Evolutionary conservation across 30 jellyfish, hydroid and myxozoan species (phyloP).

Genomic region (Turritopsis rubra): DNA sequence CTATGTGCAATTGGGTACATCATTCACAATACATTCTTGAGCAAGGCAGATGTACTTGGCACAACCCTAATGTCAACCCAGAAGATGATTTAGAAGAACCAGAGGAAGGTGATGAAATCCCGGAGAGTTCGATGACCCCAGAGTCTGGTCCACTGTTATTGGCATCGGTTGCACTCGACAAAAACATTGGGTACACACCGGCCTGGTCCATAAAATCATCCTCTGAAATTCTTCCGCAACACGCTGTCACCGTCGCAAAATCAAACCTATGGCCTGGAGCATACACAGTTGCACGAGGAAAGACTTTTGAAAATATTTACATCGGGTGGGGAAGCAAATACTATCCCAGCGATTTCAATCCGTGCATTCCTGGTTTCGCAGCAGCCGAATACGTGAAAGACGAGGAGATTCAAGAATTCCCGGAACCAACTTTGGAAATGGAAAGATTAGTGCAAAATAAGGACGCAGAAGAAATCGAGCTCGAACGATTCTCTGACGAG

Average conservation of each 20-base stretch:
- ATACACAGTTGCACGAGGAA: neutral
- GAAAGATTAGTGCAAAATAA: neutral
- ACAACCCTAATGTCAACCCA: slow-evolving; percentile 50
- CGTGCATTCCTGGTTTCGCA: neutral
- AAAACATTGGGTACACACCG: neutral
- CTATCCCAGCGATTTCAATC: neutral
- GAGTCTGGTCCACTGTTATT: slow-evolving; percentile 10
- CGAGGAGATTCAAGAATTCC: neutral
- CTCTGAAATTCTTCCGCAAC: neutral
- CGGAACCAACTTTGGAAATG: slow-evolving; percentile 10
- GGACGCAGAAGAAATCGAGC: neutral
- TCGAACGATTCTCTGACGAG: neutral
- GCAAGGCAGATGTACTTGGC: slow-evolving; percentile 88
- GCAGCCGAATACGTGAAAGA: neutral
- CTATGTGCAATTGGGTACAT: slow-evolving; percentile 71
- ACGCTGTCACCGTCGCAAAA: neutral
- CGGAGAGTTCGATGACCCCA: neutral
- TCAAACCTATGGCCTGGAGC: slow-evolving; percentile 31
- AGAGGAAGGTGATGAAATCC: slow-evolving; percentile 35
- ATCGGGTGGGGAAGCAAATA: slow-evolving; percentile 24
- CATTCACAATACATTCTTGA: slow-evolving; percentile 72
- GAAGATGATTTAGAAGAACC: slow-evolving; percentile 83
- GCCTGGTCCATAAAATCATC: slow-evolving; percentile 15
- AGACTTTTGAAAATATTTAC: slow-evolving; percentile 10
- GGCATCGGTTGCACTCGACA: slow-evolving; percentile 8